Conservation (phyloP, 2,797 vertebrate species). For the Halcyon badia region DNA sequence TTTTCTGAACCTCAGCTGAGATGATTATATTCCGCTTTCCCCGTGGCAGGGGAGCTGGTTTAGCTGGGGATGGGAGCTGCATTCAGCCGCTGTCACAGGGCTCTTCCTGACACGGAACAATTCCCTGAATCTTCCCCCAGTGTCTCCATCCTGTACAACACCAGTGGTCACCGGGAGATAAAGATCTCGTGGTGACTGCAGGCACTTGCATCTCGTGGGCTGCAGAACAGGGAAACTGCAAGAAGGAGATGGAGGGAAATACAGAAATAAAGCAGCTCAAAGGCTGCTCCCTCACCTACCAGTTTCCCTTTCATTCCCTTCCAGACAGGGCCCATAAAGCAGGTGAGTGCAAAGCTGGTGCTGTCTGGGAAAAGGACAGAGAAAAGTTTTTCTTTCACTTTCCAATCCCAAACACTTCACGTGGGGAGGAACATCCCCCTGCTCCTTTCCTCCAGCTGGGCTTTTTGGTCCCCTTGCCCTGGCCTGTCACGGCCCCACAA, state of each 20-base stretch:
- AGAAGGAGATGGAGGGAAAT: not conserved
- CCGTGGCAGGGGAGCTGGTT: not conserved
- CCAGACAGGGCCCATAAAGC: not conserved
- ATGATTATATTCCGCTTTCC: not conserved
- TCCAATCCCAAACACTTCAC: not conserved
- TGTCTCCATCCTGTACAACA: conserved; percentile 52
- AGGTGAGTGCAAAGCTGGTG: not conserved
- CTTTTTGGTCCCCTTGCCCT: not conserved
- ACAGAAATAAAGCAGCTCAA: not conserved
- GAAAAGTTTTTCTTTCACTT: conserved; percentile 26
- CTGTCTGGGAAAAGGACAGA: not conserved
- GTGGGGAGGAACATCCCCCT: not conserved
- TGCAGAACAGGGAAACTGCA: not conserved
- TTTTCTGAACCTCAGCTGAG: not conserved
- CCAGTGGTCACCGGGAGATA: not conserved
- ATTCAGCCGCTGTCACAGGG: not conserved
- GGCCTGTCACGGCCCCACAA: accelerated
- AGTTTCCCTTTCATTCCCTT: not conserved
- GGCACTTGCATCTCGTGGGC: not conserved
- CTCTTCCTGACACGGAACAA: not conserved
- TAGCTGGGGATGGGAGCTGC: not conserved
- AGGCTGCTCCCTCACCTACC: not conserved
- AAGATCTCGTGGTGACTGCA: not conserved
- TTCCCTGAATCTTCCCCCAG: not conserved
- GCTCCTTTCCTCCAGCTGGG: not conserved